A percentile compares a stretch with the other conserved stretches of the same genome.
phyloP scores from a whole-genome alignment of 2,113 vertebrate species.

The Perccottus glenii region DNA sequence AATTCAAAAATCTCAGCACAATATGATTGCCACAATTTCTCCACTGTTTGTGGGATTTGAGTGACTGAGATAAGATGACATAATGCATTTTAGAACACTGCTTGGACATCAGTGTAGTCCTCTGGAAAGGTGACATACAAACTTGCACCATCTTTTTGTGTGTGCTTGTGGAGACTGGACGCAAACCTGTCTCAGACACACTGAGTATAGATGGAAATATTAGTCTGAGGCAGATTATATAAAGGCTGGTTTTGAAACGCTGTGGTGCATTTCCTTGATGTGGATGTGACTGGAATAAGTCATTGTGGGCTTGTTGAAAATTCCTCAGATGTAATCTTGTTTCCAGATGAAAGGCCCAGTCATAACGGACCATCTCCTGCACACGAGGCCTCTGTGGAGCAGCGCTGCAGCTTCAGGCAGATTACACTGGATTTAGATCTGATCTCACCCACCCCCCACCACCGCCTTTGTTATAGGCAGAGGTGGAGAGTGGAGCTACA shows the following conservation, averaged over 20 bases:
- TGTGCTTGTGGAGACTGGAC: not conserved
- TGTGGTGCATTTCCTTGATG: slow-evolving; percentile 52
- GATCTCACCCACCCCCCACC: slow-evolving; percentile 63
- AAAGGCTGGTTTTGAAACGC: slow-evolving; percentile 44
- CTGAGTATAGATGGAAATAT: slow-evolving; percentile 20
- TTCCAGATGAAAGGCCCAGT: slow-evolving; percentile 75
- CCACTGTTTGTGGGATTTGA: not conserved
- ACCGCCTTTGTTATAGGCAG: slow-evolving; percentile 45
- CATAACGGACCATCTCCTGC: slow-evolving; percentile 77
- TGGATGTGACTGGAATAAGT: slow-evolving; percentile 61
- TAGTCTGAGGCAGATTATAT: slow-evolving; percentile 55
- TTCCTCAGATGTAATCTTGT: slow-evolving; percentile 81
- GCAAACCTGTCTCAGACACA: slow-evolving; percentile 28
- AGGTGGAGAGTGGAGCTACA: not conserved
- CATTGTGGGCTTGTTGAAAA: slow-evolving; percentile 55
- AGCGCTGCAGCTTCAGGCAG: slow-evolving; percentile 74
- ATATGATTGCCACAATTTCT: not conserved
- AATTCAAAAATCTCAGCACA: too few relatives aligned
- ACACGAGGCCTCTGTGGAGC: slow-evolving; percentile 68
- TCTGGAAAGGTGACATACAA: slow-evolving; percentile 25
- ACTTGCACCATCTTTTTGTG: slow-evolving; percentile 14
- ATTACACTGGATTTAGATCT: slow-evolving; percentile 79
- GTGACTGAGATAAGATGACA: not conserved
- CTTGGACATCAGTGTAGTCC: slow-evolving; percentile 10
- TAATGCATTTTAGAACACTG: not conserved